Conservation (phyloP, 2,797 vertebrate species). For the Ceyx erithaca region DNA sequence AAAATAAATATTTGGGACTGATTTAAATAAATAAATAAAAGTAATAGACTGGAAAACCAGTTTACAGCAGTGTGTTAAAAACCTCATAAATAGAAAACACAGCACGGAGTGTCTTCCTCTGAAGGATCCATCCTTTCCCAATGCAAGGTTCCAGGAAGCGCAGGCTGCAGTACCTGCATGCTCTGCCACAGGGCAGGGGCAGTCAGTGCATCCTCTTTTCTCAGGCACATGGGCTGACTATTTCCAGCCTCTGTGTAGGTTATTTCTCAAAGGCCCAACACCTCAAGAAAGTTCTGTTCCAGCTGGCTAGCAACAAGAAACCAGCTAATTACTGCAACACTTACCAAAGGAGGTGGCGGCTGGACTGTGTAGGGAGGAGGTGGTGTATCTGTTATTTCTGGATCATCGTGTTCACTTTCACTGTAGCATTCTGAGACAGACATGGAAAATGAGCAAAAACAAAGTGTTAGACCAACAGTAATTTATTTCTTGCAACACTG, state of each 20-base stretch:
- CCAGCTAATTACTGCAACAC: not conserved
- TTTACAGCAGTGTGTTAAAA: not conserved
- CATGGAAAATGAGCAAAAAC: conserved; percentile 31
- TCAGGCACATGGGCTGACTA: not conserved
- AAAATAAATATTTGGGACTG: not conserved
- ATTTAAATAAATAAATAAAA: not conserved
- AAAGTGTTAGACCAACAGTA: not conserved
- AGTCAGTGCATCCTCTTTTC: not conserved
- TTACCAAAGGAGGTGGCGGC: conserved; percentile 62
- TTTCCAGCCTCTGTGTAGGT: not conserved
- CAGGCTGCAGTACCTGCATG: not conserved
- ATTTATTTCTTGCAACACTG: fast-evolving
- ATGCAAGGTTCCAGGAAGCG: not conserved
- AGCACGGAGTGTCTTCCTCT: fast-evolving
- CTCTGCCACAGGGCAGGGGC: fast-evolving
- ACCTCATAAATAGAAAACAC: not conserved
- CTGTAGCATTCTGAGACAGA: conserved; percentile 90
- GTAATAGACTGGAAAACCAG: not conserved
- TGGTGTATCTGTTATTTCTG: conserved; percentile 84
- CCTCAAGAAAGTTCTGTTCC: not conserved
- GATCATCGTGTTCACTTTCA: conserved; percentile 95
- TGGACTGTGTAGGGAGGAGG: conserved; percentile 84
- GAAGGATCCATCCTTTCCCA: not conserved
- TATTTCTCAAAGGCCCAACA: not conserved
- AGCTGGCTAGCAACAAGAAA: not conserved